Conservation (phyloP, 2,113 vertebrate genomes). For the Cacatua alba region DNA sequence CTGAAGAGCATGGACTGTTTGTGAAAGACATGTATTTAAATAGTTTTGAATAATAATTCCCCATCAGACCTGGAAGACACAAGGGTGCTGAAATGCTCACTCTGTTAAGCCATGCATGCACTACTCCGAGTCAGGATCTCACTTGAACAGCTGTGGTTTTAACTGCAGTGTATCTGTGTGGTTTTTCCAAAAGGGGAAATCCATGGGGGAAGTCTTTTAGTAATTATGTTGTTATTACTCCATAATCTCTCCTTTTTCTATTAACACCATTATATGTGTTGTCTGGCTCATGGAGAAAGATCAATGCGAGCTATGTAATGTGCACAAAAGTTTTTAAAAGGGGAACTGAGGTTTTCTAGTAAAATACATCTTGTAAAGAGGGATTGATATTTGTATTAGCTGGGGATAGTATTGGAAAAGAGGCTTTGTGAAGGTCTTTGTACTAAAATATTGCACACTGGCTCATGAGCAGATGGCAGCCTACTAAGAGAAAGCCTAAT, state of each 20-base stretch:
- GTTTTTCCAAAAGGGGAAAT: not conserved
- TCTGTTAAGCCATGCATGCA: not conserved
- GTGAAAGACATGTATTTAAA: not conserved
- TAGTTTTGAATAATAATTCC: not conserved
- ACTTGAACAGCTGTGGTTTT: not conserved
- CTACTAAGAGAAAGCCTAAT: not conserved
- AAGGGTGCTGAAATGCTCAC: not conserved
- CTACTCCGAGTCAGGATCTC: not conserved
- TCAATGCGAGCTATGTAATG: accelerated
- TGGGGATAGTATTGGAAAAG: conserved; percentile 9
- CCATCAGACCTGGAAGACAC: not conserved
- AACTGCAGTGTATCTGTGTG: not conserved
- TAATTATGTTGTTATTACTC: not conserved
- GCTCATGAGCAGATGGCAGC: conserved; percentile 12
- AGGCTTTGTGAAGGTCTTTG: conserved; percentile 17
- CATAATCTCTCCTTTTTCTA: not conserved
- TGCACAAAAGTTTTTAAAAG: not conserved
- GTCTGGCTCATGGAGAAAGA: not conserved
- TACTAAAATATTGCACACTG: not conserved
- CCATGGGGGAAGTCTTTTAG: not conserved
- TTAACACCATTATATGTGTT: accelerated
- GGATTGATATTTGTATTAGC: not conserved
- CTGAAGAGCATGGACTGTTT: not conserved
- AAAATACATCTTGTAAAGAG: not conserved
- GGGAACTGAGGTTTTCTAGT: not conserved